A percentile compares a stretch with the other conserved stretches of the same genome.
Evolutionary conservation across 2,888 invertebrate species (phyloP).

Genomic region (Tricholauxania praeusta): DNA sequence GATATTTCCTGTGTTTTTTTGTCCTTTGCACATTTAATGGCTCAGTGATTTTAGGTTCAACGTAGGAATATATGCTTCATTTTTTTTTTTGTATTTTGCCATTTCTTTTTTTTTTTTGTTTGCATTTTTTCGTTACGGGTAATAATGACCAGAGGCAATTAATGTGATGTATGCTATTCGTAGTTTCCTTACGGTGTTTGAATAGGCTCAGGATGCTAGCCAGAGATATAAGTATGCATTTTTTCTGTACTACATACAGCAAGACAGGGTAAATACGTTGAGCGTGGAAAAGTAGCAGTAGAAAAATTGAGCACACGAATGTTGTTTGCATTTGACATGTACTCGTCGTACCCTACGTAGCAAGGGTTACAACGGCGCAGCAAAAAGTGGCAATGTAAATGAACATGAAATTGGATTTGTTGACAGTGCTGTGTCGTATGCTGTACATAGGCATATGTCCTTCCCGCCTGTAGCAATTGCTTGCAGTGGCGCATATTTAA

Average conservation of each 20-base stretch:
- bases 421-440: neutral
- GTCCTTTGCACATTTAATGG: neutral
- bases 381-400: neutral
- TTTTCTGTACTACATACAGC: neutral
- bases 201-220: neutral
- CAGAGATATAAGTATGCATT: neutral
- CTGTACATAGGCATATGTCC: too few relatives aligned
- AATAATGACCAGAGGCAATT: slow-evolving; percentile 24
- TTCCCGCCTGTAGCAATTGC: too few relatives aligned
- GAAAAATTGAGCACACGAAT: neutral
- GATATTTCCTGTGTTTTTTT: neutral
- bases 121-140: neutral
- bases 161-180: slow-evolving; percentile 10
- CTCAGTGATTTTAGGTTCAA: neutral
- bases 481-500: too few relatives aligned
- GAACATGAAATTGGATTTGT: slow-evolving; percentile 24
- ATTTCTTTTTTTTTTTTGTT: slow-evolving; percentile 1
- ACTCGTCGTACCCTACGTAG: too few relatives aligned
- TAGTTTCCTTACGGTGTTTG: slow-evolving; percentile 4
- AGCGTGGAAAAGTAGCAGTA: neutral
- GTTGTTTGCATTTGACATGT: too few relatives aligned
- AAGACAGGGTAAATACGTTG: neutral
- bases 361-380: too few relatives aligned
- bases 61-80: neutral
- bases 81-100: neutral